These are phyloP conservation scores for Pyrochroa serraticornis DNA, from an alignment of 2,888 invertebrate species.

Conservation along the genomic window DNA sequence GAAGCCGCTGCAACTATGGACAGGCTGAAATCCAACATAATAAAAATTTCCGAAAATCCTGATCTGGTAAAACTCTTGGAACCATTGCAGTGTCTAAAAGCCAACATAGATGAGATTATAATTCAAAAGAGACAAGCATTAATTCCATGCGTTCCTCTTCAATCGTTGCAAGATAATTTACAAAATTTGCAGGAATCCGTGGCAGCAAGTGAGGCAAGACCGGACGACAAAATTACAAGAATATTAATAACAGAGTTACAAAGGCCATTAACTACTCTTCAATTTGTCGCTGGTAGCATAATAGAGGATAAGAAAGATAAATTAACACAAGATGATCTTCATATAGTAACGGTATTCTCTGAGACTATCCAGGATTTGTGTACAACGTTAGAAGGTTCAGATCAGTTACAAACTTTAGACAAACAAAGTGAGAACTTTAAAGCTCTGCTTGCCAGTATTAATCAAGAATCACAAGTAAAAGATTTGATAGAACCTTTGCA, in stretches of 20 bases:
- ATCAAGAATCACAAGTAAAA: slow-evolving; percentile 54
- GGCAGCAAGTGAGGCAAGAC: slow-evolving; percentile 34
- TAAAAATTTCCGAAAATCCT: slow-evolving; percentile 48
- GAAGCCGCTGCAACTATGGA: slow-evolving; percentile 51
- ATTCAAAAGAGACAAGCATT: slow-evolving; percentile 50
- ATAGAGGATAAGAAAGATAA: slow-evolving; percentile 50
- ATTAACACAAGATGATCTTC: slow-evolving; percentile 49
- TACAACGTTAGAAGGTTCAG: slow-evolving; percentile 10
- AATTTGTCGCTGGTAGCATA: slow-evolving; percentile 50
- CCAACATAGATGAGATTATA: neutral
- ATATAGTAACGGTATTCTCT: slow-evolving; percentile 37
- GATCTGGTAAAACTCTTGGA: slow-evolving; percentile 14
- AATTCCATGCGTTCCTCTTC: slow-evolving; percentile 42
- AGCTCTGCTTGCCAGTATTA: slow-evolving; percentile 48
- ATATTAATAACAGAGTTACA: slow-evolving; percentile 48
- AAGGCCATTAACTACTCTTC: slow-evolving; percentile 51
- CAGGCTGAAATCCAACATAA: slow-evolving; percentile 49
- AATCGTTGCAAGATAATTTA: slow-evolving; percentile 45
- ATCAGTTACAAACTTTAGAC: slow-evolving; percentile 28
- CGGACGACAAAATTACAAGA: slow-evolving; percentile 44
- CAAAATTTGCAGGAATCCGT: slow-evolving; percentile 50
- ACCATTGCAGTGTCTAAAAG: slow-evolving; percentile 28
- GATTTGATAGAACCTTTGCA: slow-evolving; percentile 55
- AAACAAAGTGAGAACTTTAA: slow-evolving; percentile 36
- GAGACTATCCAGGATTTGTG: slow-evolving; percentile 13